A percentile compares a stretch with the other conserved stretches of the same genome.
These are phyloP conservation scores for Ophioninae sp. DNA, from an alignment of 2,888 invertebrate genomes.

Conservation along the genomic window DNA sequence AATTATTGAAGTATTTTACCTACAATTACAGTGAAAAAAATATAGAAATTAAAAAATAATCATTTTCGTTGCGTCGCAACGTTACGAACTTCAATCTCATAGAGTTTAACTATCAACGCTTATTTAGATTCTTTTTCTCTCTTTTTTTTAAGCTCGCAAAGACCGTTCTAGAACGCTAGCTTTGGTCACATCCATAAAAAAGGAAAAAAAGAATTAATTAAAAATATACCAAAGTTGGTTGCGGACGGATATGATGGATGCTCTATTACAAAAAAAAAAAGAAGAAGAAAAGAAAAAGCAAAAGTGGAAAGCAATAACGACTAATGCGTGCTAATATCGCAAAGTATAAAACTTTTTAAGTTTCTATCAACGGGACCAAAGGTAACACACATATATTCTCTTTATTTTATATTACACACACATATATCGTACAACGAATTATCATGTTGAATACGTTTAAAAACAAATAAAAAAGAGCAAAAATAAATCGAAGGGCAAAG, in stretches of 20 bases:
- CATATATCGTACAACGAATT: slow-evolving; percentile 66
- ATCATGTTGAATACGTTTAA: neutral
- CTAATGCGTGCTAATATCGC: slow-evolving; percentile 72
- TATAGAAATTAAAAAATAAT: too few relatives aligned
- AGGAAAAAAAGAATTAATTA: slow-evolving; percentile 29
- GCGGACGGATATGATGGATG: slow-evolving; percentile 62
- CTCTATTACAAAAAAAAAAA: slow-evolving; percentile 53
- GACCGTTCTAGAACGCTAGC: slow-evolving; percentile 56
- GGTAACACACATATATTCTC: slow-evolving; percentile 69
- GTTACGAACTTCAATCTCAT: too few relatives aligned
- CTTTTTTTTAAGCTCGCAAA: slow-evolving; percentile 45
- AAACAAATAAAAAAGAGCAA: slow-evolving; percentile 3
- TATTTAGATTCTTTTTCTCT: slow-evolving; percentile 47
- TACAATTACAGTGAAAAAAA: too few relatives aligned
- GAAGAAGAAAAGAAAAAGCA: neutral
- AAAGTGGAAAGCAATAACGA: slow-evolving; percentile 54
- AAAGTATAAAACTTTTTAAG: slow-evolving; percentile 70
- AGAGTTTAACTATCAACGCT: slow-evolving; percentile 45
- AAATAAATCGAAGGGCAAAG: slow-evolving; percentile 3
- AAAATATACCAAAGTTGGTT: slow-evolving; percentile 66
- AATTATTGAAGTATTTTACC: too few relatives aligned
- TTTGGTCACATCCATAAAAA: slow-evolving; percentile 55
- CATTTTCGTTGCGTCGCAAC: too few relatives aligned
- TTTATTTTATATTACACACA: slow-evolving; percentile 69
- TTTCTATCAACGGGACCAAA: slow-evolving; percentile 79